These are phyloP conservation scores for Panthera tigris DNA, from an alignment of 2,113 vertebrate species.

Conservation along the genomic window DNA sequence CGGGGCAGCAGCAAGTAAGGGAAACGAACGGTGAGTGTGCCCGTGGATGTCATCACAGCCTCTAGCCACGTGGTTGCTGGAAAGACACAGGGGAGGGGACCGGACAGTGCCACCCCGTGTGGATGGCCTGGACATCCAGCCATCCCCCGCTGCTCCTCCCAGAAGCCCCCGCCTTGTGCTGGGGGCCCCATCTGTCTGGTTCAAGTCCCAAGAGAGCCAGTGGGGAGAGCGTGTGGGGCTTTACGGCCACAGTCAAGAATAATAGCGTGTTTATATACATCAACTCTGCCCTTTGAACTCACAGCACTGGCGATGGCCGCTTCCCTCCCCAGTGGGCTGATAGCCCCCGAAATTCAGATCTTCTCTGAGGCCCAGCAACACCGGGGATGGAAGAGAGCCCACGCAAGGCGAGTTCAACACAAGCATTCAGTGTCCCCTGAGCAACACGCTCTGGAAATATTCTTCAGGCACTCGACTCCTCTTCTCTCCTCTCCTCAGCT, in stretches of 20 bases:
- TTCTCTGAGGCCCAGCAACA: background rate
- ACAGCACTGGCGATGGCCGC: fast-evolving
- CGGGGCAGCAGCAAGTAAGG: fast-evolving
- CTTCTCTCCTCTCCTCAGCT: too few species aligned
- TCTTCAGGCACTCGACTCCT: background rate
- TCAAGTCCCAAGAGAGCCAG: background rate
- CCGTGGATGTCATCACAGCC: fast-evolving
- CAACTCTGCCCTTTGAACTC: background rate
- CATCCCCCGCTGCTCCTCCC: background rate
- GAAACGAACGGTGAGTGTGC: too few species aligned
- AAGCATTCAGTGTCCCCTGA: fast-evolving
- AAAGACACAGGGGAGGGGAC: background rate
- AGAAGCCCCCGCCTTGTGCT: background rate
- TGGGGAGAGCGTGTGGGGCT: fast-evolving
- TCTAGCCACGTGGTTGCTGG: background rate
- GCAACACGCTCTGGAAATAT: background rate
- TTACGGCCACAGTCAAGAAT: fast-evolving
- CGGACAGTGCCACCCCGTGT: fast-evolving
- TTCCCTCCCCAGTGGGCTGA: background rate
- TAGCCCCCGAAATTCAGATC: background rate
- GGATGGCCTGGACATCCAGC: background rate
- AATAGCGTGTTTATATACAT: background rate
- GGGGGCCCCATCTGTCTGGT: background rate
- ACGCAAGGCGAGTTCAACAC: background rate
- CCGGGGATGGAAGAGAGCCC: background rate